These are phyloP conservation scores for Amblyjoppa proteus DNA, from an alignment of 2,888 invertebrate genomes.

Conservation along the genomic window DNA sequence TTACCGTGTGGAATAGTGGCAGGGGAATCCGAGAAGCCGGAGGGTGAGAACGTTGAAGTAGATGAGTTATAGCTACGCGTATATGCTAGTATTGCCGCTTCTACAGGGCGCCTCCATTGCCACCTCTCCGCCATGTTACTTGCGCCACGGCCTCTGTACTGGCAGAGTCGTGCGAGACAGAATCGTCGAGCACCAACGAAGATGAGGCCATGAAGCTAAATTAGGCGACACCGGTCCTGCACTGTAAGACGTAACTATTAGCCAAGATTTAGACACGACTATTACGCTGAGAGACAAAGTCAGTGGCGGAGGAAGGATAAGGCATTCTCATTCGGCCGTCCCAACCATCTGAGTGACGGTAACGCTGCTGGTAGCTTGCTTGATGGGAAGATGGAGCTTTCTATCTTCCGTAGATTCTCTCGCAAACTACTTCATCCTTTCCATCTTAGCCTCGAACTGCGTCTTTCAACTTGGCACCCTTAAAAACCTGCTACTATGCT, in stretches of 20 bases:
- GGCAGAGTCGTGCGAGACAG: slow-evolving; percentile 55
- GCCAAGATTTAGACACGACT: slow-evolving; percentile 77
- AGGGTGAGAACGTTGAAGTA: slow-evolving; percentile 55
- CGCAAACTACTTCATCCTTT: not conserved
- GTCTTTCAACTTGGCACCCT: not conserved
- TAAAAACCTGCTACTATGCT: too few species aligned
- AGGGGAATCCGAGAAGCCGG: slow-evolving; percentile 42
- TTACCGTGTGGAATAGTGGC: slow-evolving; percentile 56
- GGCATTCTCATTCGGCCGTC: slow-evolving; percentile 54
- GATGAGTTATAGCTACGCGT: slow-evolving; percentile 53
- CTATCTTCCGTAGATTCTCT: not conserved
- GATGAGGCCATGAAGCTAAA: slow-evolving; percentile 79
- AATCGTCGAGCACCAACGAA: slow-evolving; percentile 67
- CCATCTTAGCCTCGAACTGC: not conserved
- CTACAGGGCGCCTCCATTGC: slow-evolving; percentile 56
- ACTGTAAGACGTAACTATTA: slow-evolving; percentile 77
- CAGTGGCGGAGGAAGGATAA: slow-evolving; percentile 6
- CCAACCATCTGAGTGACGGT: not conserved
- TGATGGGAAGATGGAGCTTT: not conserved
- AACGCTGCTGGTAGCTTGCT: not conserved
- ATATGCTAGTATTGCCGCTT: slow-evolving; percentile 32
- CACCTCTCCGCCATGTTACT: slow-evolving; percentile 40
- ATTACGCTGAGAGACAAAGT: slow-evolving; percentile 49
- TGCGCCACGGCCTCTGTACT: slow-evolving; percentile 35
- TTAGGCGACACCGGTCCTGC: slow-evolving; percentile 73